Evolutionary conservation across 2,113 vertebrate genomes (phyloP), one percentile per base, ranked within the genome.

Genomic region (Gila orcuttii): DNA sequence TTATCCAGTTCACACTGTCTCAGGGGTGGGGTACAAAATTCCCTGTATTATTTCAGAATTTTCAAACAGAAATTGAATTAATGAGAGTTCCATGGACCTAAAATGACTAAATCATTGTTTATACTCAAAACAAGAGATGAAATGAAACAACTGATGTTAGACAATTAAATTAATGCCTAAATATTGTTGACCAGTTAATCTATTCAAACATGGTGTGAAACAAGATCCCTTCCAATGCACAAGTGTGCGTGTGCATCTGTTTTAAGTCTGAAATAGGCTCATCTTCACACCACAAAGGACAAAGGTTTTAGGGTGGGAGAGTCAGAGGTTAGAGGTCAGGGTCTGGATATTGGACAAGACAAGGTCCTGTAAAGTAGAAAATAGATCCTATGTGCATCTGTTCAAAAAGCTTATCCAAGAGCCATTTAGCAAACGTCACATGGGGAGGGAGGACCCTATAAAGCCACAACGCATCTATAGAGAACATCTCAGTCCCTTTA

Each of bases 301-400:
- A 95, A 94, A 94, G 94, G 92, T 94, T 93, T 93, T 77, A 77
- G 86, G 84, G 73, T 81, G 68, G 39, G 23, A 25, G 77, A 78
- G 79, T 74, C 31, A 75, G 92, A 85, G 92, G 90, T 91, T 91
- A 89, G 77, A 82, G 88, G 59, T 76, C 87, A 82, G 50, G 79
- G 87, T 79, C 45, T 76, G 79, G 68, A 87, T 90, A n/a, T 60
- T 69, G 77, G 25, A 79, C 73, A 78, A 90, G 87, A 89, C 90
- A 91, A 90, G 90, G 91, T 86, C 90, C 83, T 86, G 71, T 82
- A 87, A 88, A 87, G 91, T 90, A 94, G 87, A 95, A 96, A 95
- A 96, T 95, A 95, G 94, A 93, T 86, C 73, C 64, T 23, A 17
- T 6, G 79, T 93, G 90, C 93, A 94, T 95, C 93, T 94, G 93